phyloP scores from a whole-genome alignment of 2,113 vertebrate species.

The Ailuropoda melanoleuca region DNA sequence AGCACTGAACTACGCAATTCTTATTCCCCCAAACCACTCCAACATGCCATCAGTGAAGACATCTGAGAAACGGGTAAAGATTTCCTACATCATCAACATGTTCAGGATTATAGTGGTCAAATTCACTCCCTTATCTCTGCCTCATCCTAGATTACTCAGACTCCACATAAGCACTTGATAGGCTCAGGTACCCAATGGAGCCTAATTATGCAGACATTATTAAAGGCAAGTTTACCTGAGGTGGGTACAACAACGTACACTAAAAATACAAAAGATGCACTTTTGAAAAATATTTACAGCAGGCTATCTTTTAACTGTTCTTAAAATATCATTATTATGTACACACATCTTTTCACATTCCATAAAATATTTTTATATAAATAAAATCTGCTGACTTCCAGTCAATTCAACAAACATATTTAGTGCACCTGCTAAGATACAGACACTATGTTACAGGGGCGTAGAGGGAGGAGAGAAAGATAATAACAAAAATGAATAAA shows the following conservation, averaged over 20 bases:
- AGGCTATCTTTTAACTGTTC: constrained; percentile 38
- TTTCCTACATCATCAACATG: neutral
- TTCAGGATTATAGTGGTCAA: neutral
- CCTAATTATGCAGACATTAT: neutral
- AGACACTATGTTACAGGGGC: neutral
- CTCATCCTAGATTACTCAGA: neutral
- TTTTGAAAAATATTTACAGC: constrained; percentile 16
- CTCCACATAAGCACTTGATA: neutral
- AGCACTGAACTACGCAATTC: neutral
- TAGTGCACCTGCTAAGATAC: constrained; percentile 52
- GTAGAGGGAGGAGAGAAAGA: neutral
- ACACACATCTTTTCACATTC: constrained; percentile 52
- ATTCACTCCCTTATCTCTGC: neutral
- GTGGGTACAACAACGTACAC: neutral
- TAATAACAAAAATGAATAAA: constrained; percentile 13
- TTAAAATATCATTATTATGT: constrained; percentile 49
- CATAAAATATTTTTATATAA: constrained; percentile 69
- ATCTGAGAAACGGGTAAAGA: neutral
- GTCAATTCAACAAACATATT: constrained; percentile 63
- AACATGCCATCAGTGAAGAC: neutral
- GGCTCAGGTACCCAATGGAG: neutral
- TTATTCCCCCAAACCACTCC: neutral
- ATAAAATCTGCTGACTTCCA: constrained; percentile 69
- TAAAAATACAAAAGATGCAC: neutral
- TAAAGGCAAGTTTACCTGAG: neutral